Base-by-base conservation (phyloP, 2,888 invertebrate genomes). In the Clitarchus hookeri region DNA sequence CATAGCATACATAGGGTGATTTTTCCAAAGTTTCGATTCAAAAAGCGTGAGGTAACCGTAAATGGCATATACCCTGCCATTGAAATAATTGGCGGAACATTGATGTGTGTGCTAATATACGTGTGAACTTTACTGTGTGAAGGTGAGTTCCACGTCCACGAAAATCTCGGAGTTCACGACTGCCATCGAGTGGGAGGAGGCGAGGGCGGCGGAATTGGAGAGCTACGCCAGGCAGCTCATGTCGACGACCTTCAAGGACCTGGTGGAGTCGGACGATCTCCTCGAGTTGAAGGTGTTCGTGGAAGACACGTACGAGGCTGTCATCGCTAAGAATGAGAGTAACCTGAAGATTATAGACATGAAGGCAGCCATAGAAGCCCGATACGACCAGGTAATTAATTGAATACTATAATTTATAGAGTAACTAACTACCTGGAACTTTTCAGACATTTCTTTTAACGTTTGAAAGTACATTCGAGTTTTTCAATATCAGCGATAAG, bases 241-340 rank as follows among this genome's bases (percentile, higher is more conserved):
- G n/a, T 91, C 93, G 86, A 93, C 93, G 0, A 90, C 93, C 79
- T 95, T 95, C 90, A 93, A 93, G 87, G 91, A 93, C 36, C 91
- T 93, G 54, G 92, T 94, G 0, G 93, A 93, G 85, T 92, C 93
- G 19, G 91, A 92, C 79, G 93, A 93, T 16, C 93, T 94, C 54
- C 91, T 95, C 44, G 93, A 93, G 89, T 90, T 95, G 79, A 91
- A 92, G 87, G 91, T 94, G 13, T 94, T 94, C 89, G 92, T 95
- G 86, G 94, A 95, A 89, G 95, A 94, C 90, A 93, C 94, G 77
- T 95, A 93, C 90, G 94, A 95, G 90, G 93, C 92, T 83, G 91
- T 94, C 82, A 92, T 94, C 53, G 92, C 91, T 0, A 93, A 94
- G n/a, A 94, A 93, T 89, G 94, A 94, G 78, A 92, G 93, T 8